Evolutionary conservation across 1,140 invertebrate genomes (phyloP), one percentile per base, ranked within the genome.

Genomic region (Heliconius congener): DNA sequence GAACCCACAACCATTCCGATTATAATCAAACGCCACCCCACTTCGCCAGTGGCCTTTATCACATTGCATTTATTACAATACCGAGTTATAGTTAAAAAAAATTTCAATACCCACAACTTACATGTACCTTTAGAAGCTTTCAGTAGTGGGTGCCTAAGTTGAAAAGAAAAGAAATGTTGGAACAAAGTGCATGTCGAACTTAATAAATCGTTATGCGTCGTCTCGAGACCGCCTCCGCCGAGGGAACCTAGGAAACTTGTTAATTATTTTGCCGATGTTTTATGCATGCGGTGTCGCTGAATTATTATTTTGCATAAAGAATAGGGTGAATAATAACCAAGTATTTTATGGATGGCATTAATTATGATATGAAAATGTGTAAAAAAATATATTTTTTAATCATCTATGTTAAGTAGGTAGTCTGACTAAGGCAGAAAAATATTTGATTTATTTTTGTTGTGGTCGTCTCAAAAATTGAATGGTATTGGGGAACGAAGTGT

Each of bases 271-370:
- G 55, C 37, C 60, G 76, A 82, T 81, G 83, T 80, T 83, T 83
- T 83, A 84, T 86, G 78, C 84, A 84, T 72, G 71, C 79, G 79
- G 76, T 81, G 79, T 76, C 79, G 78, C 81, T 79, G 85, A 85
- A 85, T 86, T 88, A 88, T 88, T 87, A 88, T 88, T 88, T 86
- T 84, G 84, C 87, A 86, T 82, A 87, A 86, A 84, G 77, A 78
- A 74, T 46, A 23, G 72, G 55, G 57, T 37, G 76, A 78, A 81
- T 70, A 78, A 75, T 73, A 50, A 52, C 23, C 39, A 37, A 72
- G 55, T 42, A 55, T n/a, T 71, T 76, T 37, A 42, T 34, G 34
- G 73, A 52, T 71, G 37, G 60, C 76, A 77, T 73, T 81, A 75
- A 81, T 78, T 81, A 78, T 66, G 71, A 39, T 77, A 66, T 11